Percentiles rank a stretch among this genome's conserved stretches.
These are phyloP conservation scores for Philereme transversata DNA, from an alignment of 2,888 invertebrate species.

Conservation along the genomic window DNA sequence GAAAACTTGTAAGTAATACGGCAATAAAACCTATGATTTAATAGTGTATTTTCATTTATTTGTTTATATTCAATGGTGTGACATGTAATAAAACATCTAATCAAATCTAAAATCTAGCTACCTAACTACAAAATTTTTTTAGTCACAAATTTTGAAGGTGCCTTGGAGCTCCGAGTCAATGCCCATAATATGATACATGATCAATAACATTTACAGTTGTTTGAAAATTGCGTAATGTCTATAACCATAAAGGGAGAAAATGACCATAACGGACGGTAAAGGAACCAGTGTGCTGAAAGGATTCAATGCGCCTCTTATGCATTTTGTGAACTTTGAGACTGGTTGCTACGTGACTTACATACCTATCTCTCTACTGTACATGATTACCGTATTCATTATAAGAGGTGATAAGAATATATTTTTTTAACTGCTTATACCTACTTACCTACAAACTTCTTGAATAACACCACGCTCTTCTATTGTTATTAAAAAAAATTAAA, in stretches of 20 bases:
- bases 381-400: background rate
- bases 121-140: constrained; percentile 20
- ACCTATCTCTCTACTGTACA: background rate
- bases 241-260: too few species aligned
- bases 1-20: background rate
- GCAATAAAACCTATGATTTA: constrained; percentile 38
- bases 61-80: background rate
- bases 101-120: constrained; percentile 35
- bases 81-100: background rate
- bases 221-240: constrained; percentile 22
- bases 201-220: constrained; percentile 23
- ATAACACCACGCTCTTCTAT: too few species aligned
- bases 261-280: too few species aligned
- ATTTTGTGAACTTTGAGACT: constrained; percentile 11
- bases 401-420: too few species aligned
- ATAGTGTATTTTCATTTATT: background rate
- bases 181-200: constrained; percentile 28
- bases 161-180: constrained; percentile 28
- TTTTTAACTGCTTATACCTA: too few species aligned
- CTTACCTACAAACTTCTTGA: too few species aligned
- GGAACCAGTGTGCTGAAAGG: too few species aligned
- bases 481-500: too few species aligned
- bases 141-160: background rate
- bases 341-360: constrained; percentile 24
- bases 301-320: background rate